Conservation (phyloP, 2,113 vertebrate species). For the Oryzias woworae region DNA sequence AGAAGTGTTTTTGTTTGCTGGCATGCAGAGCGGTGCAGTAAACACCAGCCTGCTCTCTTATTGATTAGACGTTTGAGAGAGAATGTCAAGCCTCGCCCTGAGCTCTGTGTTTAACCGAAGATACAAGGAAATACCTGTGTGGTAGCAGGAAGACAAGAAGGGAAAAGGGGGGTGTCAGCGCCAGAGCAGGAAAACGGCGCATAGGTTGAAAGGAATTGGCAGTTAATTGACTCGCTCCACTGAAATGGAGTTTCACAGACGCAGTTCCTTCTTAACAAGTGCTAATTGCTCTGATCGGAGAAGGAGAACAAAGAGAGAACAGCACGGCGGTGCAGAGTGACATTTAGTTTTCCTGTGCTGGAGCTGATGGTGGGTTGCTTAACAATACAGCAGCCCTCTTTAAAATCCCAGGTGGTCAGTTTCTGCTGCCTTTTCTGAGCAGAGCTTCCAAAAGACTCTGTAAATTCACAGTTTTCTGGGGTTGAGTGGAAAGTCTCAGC, state of each 20-base stretch:
- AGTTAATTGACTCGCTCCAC: slow-evolving; percentile 40
- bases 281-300: slow-evolving; percentile 62
- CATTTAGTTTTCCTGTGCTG: slow-evolving; percentile 59
- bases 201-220: slow-evolving; percentile 32
- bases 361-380: slow-evolving; percentile 62
- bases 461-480: slow-evolving; percentile 42
- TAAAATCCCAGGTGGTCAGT: slow-evolving; percentile 61
- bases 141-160: background rate
- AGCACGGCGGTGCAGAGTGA: slow-evolving; percentile 59
- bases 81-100: slow-evolving; percentile 48
- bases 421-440: slow-evolving; percentile 31
- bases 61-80: slow-evolving; percentile 51
- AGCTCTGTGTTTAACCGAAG: slow-evolving; percentile 31
- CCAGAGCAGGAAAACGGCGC: background rate
- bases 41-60: slow-evolving; percentile 47
- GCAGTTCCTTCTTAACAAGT: slow-evolving; percentile 51
- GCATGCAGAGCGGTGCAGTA: slow-evolving; percentile 46
- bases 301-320: slow-evolving; percentile 65
- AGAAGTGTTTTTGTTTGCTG: slow-evolving; percentile 53
- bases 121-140: slow-evolving; percentile 38
- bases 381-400: slow-evolving; percentile 57
- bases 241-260: slow-evolving; percentile 46
- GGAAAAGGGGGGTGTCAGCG: background rate
- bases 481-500: slow-evolving; percentile 9
- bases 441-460: slow-evolving; percentile 49